A percentile compares a stretch with the other conserved stretches of the same genome.
Evolutionary conservation across 2,888 invertebrate species (phyloP).

Genomic region (Anthophora plumipes): DNA sequence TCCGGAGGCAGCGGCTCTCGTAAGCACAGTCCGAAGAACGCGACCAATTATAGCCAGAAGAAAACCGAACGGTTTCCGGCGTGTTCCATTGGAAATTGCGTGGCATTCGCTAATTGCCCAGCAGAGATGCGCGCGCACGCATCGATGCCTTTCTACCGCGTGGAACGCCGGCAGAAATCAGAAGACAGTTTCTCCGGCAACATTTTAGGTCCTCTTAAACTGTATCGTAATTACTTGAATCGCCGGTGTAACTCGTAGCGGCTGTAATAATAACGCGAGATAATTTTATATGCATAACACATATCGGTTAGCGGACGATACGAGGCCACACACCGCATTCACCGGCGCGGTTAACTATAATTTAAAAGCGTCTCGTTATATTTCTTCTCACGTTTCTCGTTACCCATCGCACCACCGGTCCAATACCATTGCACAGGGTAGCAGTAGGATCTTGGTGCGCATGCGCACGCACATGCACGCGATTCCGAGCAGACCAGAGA

Average conservation of each 20-base stretch:
- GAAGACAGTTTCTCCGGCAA: slow-evolving; percentile 6
- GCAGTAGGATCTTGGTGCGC: background rate
- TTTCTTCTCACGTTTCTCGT: slow-evolving; percentile 72
- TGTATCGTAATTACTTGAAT: slow-evolving; percentile 40
- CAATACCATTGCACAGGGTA: background rate
- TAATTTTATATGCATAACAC: slow-evolving; percentile 53
- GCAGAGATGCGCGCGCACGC: slow-evolving; percentile 5
- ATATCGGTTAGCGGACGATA: slow-evolving; percentile 47
- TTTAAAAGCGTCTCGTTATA: slow-evolving; percentile 73
- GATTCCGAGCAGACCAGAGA: too few species aligned
- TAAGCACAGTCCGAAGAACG: slow-evolving; percentile 12
- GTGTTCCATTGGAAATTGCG: slow-evolving; percentile 48
- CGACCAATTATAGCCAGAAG: slow-evolving; percentile 48
- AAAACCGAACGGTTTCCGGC: slow-evolving; percentile 50
- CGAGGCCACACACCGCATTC: slow-evolving; percentile 53
- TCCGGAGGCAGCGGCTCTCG: slow-evolving; percentile 24
- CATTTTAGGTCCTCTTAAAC: slow-evolving; percentile 29
- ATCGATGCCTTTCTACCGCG: slow-evolving; percentile 27
- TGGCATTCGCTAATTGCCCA: slow-evolving; percentile 47
- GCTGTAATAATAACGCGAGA: slow-evolving; percentile 35
- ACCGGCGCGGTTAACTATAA: slow-evolving; percentile 60
- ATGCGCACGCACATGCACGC: too few species aligned
- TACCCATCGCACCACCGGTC: slow-evolving; percentile 40
- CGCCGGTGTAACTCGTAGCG: slow-evolving; percentile 23
- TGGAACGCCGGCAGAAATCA: slow-evolving; percentile 25